phyloP scores from a whole-genome alignment of 1,140 invertebrate species.

The Zaprionus ornatus region DNA sequence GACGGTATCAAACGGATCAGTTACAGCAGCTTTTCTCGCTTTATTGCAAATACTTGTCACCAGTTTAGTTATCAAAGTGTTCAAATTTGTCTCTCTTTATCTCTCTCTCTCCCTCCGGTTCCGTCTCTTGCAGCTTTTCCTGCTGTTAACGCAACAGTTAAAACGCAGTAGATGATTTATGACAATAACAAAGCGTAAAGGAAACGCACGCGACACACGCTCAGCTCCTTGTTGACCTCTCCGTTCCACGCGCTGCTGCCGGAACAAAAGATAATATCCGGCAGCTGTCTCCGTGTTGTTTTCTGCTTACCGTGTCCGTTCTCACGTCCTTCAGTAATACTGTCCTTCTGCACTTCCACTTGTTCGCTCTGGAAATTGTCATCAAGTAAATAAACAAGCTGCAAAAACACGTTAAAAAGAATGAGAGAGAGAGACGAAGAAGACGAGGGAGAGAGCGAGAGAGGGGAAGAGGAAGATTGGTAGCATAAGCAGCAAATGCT shows the following conservation, averaged over 20 bases:
- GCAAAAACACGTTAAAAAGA: not conserved
- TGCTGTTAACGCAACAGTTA: constrained; percentile 6
- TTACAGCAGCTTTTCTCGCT: not conserved
- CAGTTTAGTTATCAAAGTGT: not conserved
- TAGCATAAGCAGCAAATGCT: not conserved
- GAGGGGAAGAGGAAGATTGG: not conserved
- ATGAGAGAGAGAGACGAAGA: not conserved
- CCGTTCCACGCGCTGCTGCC: not conserved
- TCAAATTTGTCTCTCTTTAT: not conserved
- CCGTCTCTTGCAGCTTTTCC: not conserved
- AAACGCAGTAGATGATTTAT: constrained; percentile 4
- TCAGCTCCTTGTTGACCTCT: not conserved
- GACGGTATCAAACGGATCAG: not conserved
- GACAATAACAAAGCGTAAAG: not conserved
- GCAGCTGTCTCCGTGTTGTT: constrained; percentile 4
- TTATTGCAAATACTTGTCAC: not conserved
- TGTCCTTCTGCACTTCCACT: not conserved
- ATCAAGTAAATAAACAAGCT: constrained; percentile 1
- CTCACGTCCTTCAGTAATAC: not conserved
- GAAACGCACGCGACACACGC: not conserved
- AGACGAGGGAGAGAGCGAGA: no score
- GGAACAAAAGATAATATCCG: constrained; percentile 8
- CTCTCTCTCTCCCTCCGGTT: not conserved
- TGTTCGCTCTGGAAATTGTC: not conserved
- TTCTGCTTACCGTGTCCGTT: not conserved